Base-by-base conservation (phyloP, 1,140 invertebrate species). In the Euschistus heros region DNA sequence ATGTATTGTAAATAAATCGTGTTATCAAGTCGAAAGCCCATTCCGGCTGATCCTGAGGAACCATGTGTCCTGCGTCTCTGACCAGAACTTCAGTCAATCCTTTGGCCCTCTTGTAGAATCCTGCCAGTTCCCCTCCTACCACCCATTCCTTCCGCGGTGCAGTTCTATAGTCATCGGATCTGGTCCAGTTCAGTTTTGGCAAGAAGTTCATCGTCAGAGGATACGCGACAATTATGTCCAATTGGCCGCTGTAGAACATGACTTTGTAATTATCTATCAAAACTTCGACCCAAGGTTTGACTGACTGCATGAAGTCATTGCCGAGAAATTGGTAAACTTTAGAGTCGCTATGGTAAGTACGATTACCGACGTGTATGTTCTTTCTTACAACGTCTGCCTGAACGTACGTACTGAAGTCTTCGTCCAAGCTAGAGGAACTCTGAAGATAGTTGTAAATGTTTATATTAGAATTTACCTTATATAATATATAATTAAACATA, bases 151-250 rank as follows among this genome's bases (percentile, higher is more conserved):
- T n/a, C n/a, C n/a, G n/a, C n/a, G n/a, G n/a, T n/a, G n/a, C n/a
- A n/a, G n/a, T n/a, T n/a, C n/a, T n/a, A n/a, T n/a, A n/a, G n/a
- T n/a, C n/a, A n/a, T n/a, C n/a, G n/a, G n/a, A n/a, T n/a, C n/a
- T n/a, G n/a, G n/a, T n/a, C n/a, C n/a, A n/a, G n/a, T n/a, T n/a
- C n/a, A n/a, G n/a, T n/a, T n/a, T n/a, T n/a, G n/a, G n/a, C n/a
- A n/a, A n/a, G n/a, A n/a, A n/a, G n/a, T n/a, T n/a, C n/a, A n/a
- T n/a, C n/a, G n/a, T n/a, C n/a, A n/a, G n/a, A n/a, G n/a, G n/a
- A n/a, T n/a, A n/a, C n/a, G n/a, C n/a, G n/a, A n/a, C n/a, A 70
- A 92, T 90, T 24, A 94, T 86, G 72, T 93, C 91, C 46, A 92
- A 71, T 71, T 92, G 88, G 15, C 71, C 71, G 71, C 84, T 91